Conservation (phyloP, 2,797 vertebrate species). For the Diceros bicornis region DNA sequence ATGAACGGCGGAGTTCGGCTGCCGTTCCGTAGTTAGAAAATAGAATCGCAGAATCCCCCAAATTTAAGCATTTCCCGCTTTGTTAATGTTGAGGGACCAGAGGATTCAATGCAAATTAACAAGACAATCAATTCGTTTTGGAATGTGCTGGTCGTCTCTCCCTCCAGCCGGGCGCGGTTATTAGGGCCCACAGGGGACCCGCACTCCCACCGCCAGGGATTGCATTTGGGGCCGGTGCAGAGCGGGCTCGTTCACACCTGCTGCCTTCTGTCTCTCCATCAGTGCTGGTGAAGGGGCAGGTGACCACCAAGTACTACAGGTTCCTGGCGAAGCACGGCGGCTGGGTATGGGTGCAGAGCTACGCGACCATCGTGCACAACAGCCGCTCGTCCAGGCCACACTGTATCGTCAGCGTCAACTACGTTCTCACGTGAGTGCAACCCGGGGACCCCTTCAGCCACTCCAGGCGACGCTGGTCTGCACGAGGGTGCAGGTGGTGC, state of each 20-base stretch:
- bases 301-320: constrained; percentile 98
- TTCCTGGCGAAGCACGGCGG: constrained; percentile 98
- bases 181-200: background rate
- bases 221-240: background rate
- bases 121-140: background rate
- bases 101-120: background rate
- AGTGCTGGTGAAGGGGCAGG: constrained; percentile 99
- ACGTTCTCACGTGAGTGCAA: constrained; percentile 97
- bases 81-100: background rate
- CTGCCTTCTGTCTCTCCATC: constrained; percentile 74
- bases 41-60: background rate
- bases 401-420: constrained; percentile 99
- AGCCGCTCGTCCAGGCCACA: constrained; percentile 98
- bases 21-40: background rate
- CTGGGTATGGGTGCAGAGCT: constrained; percentile 99
- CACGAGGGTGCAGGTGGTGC: background rate
- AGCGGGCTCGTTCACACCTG: background rate
- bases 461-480: background rate
- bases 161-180: background rate
- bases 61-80: background rate
- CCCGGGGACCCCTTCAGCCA: background rate
- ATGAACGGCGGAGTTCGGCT: background rate
- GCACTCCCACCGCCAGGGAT: background rate
- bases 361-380: constrained; percentile 98
- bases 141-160: background rate